phyloP scores from a whole-genome alignment of 1,140 invertebrate genomes.

The Marisa cornuarietis region DNA sequence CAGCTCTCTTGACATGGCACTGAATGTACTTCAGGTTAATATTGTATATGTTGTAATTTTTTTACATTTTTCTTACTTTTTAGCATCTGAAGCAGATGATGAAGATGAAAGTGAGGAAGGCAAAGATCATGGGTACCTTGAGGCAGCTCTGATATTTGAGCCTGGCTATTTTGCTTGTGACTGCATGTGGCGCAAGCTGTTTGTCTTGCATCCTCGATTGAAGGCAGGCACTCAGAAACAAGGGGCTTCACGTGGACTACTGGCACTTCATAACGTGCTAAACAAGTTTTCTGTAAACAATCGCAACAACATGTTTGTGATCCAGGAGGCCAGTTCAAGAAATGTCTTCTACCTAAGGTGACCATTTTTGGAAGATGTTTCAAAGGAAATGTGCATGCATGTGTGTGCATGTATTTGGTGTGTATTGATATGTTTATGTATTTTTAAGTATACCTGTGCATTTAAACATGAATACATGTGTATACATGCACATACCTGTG shows the following conservation, averaged over 20 bases:
- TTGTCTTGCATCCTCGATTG: conserved; percentile 78
- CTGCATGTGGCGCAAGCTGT: conserved; percentile 78
- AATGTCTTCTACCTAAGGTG: conserved; percentile 78
- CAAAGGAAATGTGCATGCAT: background rate
- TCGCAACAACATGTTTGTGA: conserved; percentile 85
- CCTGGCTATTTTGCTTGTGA: conserved; percentile 80
- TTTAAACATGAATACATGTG: too few species aligned
- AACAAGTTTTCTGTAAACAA: conserved; percentile 81
- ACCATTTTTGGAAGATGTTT: background rate
- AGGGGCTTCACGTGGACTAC: conserved; percentile 60
- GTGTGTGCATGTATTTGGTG: background rate
- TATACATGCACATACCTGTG: background rate
- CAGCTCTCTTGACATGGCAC: background rate
- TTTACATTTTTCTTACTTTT: background rate
- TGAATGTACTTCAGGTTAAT: background rate
- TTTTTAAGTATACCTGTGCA: background rate
- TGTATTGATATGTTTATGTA: background rate
- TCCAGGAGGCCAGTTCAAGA: conserved; percentile 71
- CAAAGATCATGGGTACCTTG: conserved; percentile 61
- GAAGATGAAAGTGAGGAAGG: conserved; percentile 56
- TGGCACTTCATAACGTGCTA: conserved; percentile 74
- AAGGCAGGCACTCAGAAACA: conserved; percentile 74
- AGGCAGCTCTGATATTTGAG: conserved; percentile 69
- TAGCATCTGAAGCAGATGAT: conserved; percentile 51
- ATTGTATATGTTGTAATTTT: too few species aligned